Conservation (phyloP, 2,797 vertebrate genomes). For the Phrynocephalus guinanensis region DNA sequence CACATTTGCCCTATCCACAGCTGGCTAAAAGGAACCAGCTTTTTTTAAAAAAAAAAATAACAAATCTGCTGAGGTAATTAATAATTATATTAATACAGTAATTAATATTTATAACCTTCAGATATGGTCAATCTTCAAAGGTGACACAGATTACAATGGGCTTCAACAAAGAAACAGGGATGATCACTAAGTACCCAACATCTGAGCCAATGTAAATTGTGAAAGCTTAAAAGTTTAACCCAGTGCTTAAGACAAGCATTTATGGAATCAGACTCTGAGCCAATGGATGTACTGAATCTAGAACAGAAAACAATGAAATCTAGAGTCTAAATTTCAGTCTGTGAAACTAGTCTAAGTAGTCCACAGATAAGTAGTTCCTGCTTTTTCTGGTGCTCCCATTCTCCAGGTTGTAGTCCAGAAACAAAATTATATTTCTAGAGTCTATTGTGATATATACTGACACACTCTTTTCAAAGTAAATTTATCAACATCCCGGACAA, state of each 20-base stretch:
- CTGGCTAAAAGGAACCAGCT: neutral
- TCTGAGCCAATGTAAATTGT: neutral
- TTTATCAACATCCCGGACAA: too few relatives aligned
- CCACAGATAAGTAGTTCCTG: too few relatives aligned
- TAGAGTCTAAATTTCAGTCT: neutral
- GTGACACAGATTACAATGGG: too few relatives aligned
- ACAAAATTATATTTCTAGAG: too few relatives aligned
- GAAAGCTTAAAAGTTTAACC: neutral
- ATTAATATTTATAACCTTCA: too few relatives aligned
- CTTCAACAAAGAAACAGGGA: neutral
- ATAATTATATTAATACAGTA: neutral
- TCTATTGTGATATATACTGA: too few relatives aligned
- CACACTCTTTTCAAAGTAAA: too few relatives aligned
- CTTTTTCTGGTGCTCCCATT: too few relatives aligned
- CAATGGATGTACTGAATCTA: too few relatives aligned
- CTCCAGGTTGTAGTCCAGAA: too few relatives aligned
- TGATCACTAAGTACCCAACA: neutral
- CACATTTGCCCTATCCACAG: neutral
- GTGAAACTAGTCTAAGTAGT: neutral
- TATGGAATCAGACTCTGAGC: neutral
- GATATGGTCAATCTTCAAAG: too few relatives aligned
- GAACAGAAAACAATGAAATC: neutral
- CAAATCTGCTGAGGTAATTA: neutral
- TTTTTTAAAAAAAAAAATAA: too few relatives aligned
- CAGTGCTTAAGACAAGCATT: neutral